Conservation (phyloP, 2,797 vertebrate species). For the Hipposideros larvatus region DNA sequence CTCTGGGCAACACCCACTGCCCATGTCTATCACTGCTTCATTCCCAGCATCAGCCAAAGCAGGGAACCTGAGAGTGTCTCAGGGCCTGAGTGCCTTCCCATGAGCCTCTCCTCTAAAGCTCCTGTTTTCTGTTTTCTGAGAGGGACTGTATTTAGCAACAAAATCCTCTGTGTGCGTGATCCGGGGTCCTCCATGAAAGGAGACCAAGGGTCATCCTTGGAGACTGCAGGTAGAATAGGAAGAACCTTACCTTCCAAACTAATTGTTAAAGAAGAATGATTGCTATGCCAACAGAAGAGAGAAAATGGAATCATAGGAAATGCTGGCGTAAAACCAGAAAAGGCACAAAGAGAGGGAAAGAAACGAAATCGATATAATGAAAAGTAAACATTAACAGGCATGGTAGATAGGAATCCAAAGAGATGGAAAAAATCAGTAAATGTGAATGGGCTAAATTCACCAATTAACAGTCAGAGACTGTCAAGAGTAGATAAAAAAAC, state of each 20-base stretch:
- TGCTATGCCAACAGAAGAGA: no score
- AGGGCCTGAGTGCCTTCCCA: not conserved
- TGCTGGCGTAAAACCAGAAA: no score
- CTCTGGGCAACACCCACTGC: not conserved
- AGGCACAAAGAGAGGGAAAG: no score
- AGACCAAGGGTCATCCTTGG: not conserved
- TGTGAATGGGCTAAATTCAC: no score
- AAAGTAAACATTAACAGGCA: no score
- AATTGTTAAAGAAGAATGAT: no score
- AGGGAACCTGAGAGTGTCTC: not conserved
- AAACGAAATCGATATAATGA: no score
- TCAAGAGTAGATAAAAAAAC: no score
- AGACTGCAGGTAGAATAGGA: not conserved
- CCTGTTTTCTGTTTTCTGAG: not conserved
- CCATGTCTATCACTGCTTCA: not conserved
- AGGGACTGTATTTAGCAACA: not conserved
- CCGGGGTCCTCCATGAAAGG: not conserved
- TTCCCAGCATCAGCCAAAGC: not conserved
- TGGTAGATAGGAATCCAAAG: no score
- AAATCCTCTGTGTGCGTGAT: not conserved
- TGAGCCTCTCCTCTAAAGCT: not conserved
- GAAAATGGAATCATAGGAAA: no score
- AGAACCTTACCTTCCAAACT: not conserved
- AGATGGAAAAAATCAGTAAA: no score
- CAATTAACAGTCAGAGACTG: no score